A percentile compares a stretch with the other conserved stretches of the same genome.
phyloP scores from a whole-genome alignment of 2,888 invertebrate species.

The Galeopsomyia nigrocyanea region DNA sequence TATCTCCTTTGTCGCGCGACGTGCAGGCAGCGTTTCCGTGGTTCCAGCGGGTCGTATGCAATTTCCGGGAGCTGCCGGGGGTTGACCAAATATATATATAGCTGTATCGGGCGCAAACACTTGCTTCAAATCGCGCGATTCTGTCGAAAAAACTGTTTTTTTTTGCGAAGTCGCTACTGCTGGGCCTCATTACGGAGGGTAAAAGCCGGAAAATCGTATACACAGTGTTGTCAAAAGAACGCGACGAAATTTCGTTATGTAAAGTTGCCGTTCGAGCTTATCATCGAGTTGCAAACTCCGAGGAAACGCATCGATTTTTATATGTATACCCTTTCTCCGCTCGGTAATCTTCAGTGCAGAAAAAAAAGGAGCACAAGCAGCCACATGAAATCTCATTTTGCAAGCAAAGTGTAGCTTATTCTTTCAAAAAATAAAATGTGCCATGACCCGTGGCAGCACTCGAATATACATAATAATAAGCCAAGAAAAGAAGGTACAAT shows the following conservation, averaged over 20 bases:
- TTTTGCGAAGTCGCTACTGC: background rate
- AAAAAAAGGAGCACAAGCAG: too few species aligned
- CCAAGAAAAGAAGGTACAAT: constrained; percentile 22
- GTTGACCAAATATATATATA: background rate
- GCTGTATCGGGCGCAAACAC: background rate
- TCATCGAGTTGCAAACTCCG: too few species aligned
- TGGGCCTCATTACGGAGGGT: constrained; percentile 5
- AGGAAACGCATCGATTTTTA: too few species aligned
- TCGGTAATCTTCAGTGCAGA: too few species aligned
- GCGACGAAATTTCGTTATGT: too few species aligned
- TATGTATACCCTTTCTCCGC: too few species aligned
- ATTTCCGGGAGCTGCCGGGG: constrained; percentile 27
- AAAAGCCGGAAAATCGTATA: constrained; percentile 14
- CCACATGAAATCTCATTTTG: too few species aligned
- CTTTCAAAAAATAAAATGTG: constrained; percentile 1
- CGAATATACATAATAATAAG: constrained; percentile 21
- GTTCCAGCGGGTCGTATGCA: constrained; percentile 21
- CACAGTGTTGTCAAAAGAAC: too few species aligned
- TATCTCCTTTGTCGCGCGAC: constrained; percentile 29
- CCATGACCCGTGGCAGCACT: constrained; percentile 11
- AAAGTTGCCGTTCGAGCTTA: too few species aligned
- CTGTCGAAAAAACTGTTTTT: constrained; percentile 28
- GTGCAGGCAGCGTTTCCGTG: constrained; percentile 20
- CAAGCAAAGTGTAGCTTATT: too few species aligned
- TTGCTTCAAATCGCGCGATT: background rate